phyloP scores from a whole-genome alignment of 2,797 vertebrate genomes.

The Enoplosus armatus region DNA sequence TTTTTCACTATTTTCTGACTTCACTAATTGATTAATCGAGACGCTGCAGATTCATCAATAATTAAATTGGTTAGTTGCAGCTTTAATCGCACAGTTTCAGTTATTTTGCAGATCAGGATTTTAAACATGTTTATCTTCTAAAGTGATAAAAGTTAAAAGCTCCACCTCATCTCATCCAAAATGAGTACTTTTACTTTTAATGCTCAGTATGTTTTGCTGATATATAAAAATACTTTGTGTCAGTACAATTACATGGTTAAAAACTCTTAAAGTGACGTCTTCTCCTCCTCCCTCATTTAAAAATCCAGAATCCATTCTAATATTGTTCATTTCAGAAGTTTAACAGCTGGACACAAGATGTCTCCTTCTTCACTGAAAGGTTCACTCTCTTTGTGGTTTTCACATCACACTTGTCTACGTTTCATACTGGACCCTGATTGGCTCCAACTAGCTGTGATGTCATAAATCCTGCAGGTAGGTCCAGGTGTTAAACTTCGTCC shows the following conservation, averaged over 20 bases:
- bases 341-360: background rate
- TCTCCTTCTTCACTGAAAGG: background rate
- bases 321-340: background rate
- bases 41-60: background rate
- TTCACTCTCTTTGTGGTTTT: background rate
- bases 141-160: too few species aligned
- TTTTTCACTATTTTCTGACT: too few species aligned
- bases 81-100: background rate
- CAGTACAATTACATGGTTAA: too few species aligned
- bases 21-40: background rate
- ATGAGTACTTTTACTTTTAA: too few species aligned
- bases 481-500: background rate
- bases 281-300: background rate
- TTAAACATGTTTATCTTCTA: too few species aligned
- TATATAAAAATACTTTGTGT: too few species aligned
- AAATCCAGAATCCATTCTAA: background rate
- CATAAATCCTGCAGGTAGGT: background rate
- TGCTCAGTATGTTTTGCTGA: too few species aligned
- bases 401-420: background rate
- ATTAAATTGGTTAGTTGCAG: background rate
- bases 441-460: constrained; percentile 6
- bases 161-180: too few species aligned
- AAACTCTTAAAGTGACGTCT: too few species aligned
- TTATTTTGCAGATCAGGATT: background rate
- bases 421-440: background rate